phyloP scores from a whole-genome alignment of 2,888 invertebrate genomes.

The Cremastobaeus sp. region DNA sequence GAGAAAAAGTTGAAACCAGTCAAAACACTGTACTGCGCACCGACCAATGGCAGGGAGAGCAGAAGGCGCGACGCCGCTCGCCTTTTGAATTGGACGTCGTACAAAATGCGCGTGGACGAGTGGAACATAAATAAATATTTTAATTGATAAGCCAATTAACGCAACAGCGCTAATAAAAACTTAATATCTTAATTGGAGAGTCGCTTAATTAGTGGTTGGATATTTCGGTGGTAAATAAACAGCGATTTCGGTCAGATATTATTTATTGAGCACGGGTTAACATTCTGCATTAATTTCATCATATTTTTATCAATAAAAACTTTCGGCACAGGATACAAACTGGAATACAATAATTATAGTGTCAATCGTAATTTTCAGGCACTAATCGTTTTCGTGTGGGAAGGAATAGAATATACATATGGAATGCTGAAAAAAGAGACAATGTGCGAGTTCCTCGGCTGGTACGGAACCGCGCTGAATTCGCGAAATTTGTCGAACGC shows the following conservation, averaged over 20 bases:
- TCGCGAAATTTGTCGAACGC: no score
- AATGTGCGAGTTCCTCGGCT: constrained; percentile 3
- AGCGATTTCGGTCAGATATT: constrained; percentile 32
- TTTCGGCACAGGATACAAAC: constrained; percentile 58
- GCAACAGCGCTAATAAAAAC: no score
- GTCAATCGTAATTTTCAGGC: constrained; percentile 59
- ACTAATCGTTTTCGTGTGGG: constrained; percentile 58
- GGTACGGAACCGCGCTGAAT: no score
- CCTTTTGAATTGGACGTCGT: constrained; percentile 12
- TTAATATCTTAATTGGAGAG: no score
- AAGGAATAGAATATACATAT: constrained; percentile 49
- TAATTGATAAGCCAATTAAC: no score
- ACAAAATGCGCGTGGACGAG: no score
- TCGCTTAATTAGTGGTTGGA: neutral
- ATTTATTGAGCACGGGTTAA: constrained; percentile 61
- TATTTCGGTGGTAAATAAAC: no score
- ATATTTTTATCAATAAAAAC: constrained; percentile 57
- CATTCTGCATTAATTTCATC: constrained; percentile 53
- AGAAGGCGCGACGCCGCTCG: constrained; percentile 12
- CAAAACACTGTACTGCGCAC: neutral
- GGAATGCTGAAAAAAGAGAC: constrained; percentile 48
- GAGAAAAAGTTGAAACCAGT: no score
- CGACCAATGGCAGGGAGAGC: neutral
- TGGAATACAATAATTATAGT: constrained; percentile 56
- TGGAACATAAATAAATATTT: no score